Conservation (phyloP, 2,888 invertebrate species). For the Apoderus coryli region DNA sequence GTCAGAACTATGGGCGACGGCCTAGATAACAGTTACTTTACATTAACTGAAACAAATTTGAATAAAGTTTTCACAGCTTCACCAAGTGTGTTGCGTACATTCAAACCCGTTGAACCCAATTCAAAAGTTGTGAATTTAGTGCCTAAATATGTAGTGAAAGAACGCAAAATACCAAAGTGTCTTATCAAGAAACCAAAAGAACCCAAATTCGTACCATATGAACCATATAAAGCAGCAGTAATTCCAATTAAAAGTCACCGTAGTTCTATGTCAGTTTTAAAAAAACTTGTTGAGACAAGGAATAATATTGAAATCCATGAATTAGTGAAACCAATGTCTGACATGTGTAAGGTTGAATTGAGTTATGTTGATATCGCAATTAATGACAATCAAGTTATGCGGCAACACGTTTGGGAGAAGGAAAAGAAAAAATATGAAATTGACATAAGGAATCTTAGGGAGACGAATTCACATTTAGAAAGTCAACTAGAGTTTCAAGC, state of each 20-base stretch:
- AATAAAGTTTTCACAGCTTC: constrained; percentile 14
- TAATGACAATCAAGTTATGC: constrained; percentile 30
- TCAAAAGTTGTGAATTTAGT: constrained; percentile 44
- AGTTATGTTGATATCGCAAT: constrained; percentile 36
- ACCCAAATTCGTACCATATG: constrained; percentile 77
- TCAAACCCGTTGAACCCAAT: constrained; percentile 31
- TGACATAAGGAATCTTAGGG: constrained; percentile 46
- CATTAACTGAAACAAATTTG: constrained; percentile 9
- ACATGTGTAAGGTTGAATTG: constrained; percentile 48
- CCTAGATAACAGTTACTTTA: constrained; percentile 17
- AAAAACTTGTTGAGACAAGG: constrained; percentile 20
- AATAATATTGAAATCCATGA: constrained; percentile 39
- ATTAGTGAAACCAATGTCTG: constrained; percentile 55
- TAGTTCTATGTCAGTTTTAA: constrained; percentile 25
- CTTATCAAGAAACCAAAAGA: constrained; percentile 42
- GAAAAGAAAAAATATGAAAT: constrained; percentile 41
- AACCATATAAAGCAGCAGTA: constrained; percentile 76
- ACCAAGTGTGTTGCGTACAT: constrained; percentile 24
- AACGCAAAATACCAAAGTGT: constrained; percentile 39
- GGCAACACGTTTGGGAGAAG: constrained; percentile 30
- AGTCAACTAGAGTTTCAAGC: constrained; percentile 76
- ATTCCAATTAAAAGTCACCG: constrained; percentile 43
- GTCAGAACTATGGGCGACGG: constrained; percentile 22
- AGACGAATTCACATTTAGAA: constrained; percentile 57
- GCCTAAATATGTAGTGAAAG: constrained; percentile 44